Percentiles rank a stretch among this genome's conserved stretches.
Evolutionary conservation across 2,888 invertebrate species (phyloP).

Genomic region (Apamea sordens): DNA sequence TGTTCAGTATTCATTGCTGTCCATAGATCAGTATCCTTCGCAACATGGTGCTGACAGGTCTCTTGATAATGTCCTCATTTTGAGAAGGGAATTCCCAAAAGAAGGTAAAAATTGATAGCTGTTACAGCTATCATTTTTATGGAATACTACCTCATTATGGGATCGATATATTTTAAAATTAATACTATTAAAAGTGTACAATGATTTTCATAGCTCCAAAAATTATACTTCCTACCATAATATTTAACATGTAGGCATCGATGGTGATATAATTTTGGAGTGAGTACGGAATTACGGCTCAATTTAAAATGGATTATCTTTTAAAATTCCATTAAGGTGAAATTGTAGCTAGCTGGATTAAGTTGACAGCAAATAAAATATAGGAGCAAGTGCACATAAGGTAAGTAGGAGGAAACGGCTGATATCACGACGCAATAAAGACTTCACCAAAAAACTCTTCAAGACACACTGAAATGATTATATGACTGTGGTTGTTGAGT

Average conservation of each 20-base stretch:
- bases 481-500: too few species aligned
- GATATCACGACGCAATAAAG: not conserved
- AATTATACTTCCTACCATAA: not conserved
- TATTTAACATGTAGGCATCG: constrained; percentile 5
- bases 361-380: constrained; percentile 9
- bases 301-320: constrained; percentile 13
- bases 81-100: not conserved
- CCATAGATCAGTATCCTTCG: not conserved
- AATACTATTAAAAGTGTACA: not conserved
- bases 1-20: not conserved
- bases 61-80: not conserved
- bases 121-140: too few species aligned
- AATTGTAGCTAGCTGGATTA: constrained; percentile 1
- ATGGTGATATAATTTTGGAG: not conserved
- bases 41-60: not conserved
- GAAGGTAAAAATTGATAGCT: not conserved
- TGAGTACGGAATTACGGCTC: not conserved
- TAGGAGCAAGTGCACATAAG: constrained; percentile 1
- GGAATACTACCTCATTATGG: not conserved
- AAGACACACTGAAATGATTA: not conserved
- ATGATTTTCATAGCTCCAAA: not conserved
- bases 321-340: constrained; percentile 10
- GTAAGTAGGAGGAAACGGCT: not conserved
- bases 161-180: not conserved
- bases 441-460: not conserved